Evolutionary conservation across 2,888 invertebrate genomes (phyloP), one percentile per base, ranked within the genome.

Genomic region (Caenorhabditis sp.): DNA sequence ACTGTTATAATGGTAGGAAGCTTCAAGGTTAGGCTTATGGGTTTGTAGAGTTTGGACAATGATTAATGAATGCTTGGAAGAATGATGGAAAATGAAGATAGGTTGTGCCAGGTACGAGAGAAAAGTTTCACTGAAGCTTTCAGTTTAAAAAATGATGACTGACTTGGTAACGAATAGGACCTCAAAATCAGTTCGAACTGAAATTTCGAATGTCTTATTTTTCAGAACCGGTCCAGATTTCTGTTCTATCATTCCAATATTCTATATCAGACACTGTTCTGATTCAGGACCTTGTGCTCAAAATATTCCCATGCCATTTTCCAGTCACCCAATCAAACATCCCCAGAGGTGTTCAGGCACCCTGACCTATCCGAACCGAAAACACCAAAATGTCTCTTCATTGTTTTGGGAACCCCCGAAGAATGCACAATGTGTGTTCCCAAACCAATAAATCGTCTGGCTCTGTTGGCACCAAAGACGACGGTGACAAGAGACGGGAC

Each of bases 371-470:
- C 47, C 63, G 44, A 63, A 66, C 51, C 66, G 51, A 66, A 66
- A 66, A 66, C 66, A 66, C 66, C 51, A 51, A 66, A 66, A 66
- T 66, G 51, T 66, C 66, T 49, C 16, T 24, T 54, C 28, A 56
- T 66, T 75, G 75, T 76, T 76, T 49, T 68, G 76, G 41, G 68
- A 68, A 41, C 51, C 35, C 66, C 51, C 22, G 26, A 54, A 22
- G 54, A 41, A 22, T 28, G 24, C 72, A 35, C 73, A 38, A 49
- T 54, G 54, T 38, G n/a, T 66, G 76, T 76, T 76, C 76, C 76
- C 77, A 77, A 70, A 77, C 69, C 54, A 59, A 77, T 77, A 77
- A 77, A 77, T 77, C 28, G 41, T 54, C n/a, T 26, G 8, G n/a
- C 12, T 26, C 22, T 10, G 26, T 26, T 26, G 54, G 54, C 14